Percentiles rank a stretch among this genome's conserved stretches.
Conservation (phyloP, 2,888 invertebrate genomes). For the Dasypogon diadema region DNA sequence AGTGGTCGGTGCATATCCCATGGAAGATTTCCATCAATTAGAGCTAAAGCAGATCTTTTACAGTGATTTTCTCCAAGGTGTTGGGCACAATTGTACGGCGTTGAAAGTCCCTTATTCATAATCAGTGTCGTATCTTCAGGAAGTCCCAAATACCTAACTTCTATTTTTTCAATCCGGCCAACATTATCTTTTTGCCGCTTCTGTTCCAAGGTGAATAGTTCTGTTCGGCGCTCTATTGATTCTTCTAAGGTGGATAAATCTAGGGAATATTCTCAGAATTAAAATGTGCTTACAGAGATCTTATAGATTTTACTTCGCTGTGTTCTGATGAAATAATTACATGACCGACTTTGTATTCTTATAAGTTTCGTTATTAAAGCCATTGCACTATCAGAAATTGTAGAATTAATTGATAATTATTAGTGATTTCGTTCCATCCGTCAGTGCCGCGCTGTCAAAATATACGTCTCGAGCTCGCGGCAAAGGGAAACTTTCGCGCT, state of each 20-base stretch:
- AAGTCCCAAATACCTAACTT: conserved; percentile 82
- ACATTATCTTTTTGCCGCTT: conserved; percentile 79
- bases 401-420: too few species aligned
- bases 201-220: conserved; percentile 83
- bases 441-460: too few species aligned
- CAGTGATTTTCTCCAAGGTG: conserved; percentile 82
- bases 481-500: too few species aligned
- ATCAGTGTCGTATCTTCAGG: conserved; percentile 80
- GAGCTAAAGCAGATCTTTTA: conserved; percentile 81
- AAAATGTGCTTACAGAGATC: background rate
- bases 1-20: conserved; percentile 97
- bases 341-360: background rate
- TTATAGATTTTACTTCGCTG: background rate
- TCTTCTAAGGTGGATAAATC: too few species aligned
- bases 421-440: too few species aligned
- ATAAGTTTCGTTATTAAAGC: background rate
- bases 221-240: conserved; percentile 76
- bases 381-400: too few species aligned
- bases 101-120: conserved; percentile 94
- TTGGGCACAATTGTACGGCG: conserved; percentile 91
- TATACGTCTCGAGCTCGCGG: too few species aligned
- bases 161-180: conserved; percentile 91
- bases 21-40: conserved; percentile 79
- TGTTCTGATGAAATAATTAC: background rate
- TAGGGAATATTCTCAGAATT: too few species aligned